Evolutionary conservation across 2,113 vertebrate genomes (phyloP).

Genomic region (Atlantisia rogersi): DNA sequence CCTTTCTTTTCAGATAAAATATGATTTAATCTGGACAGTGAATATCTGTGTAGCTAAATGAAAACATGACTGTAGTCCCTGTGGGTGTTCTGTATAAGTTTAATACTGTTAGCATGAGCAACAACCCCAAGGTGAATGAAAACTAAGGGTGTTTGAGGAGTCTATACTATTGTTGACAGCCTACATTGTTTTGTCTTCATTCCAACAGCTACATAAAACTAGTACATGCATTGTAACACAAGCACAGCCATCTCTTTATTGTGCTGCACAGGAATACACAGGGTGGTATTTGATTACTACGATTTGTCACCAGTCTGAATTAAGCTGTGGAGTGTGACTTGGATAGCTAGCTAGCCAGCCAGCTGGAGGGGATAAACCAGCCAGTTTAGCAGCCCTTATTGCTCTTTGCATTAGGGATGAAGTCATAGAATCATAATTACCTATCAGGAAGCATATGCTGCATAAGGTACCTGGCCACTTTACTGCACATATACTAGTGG

Average conservation of each 20-base stretch:
- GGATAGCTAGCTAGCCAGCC: background rate
- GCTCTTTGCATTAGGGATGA: background rate
- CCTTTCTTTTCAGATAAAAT: background rate
- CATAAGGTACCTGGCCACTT: background rate
- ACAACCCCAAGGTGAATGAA: background rate
- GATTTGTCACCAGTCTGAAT: background rate
- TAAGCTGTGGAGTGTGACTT: background rate
- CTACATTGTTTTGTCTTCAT: background rate
- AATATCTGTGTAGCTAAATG: background rate
- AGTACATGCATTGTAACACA: background rate
- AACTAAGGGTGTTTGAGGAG: background rate
- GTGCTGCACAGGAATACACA: background rate
- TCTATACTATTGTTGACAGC: background rate
- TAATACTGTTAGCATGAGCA: background rate
- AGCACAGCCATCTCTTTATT: background rate
- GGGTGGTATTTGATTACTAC: background rate
- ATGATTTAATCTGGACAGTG: background rate
- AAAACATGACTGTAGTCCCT: background rate
- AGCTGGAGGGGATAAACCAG: background rate
- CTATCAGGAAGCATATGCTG: background rate
- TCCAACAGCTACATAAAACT: background rate
- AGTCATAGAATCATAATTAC: background rate
- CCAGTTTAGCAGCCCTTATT: background rate
- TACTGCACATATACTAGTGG: background rate
- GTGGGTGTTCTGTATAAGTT: background rate